Evolutionary conservation across 2,797 vertebrate genomes (phyloP).

Genomic region (Melanotaenia parkinsoni): DNA sequence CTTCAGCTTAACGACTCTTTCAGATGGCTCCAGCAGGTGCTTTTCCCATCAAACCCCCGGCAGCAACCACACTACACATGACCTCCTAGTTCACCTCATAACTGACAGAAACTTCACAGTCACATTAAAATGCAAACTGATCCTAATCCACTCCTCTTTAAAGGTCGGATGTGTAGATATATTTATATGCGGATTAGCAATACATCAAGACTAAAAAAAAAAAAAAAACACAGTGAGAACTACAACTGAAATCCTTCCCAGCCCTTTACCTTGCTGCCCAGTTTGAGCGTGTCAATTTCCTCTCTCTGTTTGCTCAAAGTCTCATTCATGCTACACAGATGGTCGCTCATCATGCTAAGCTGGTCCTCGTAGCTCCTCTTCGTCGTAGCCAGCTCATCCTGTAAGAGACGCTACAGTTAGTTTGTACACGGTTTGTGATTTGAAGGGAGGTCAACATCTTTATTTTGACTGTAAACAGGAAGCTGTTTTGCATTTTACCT

Average conservation of each 20-base stretch:
- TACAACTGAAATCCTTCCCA: neutral
- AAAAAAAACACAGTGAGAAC: slow-evolving; percentile 23
- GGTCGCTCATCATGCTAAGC: slow-evolving; percentile 99
- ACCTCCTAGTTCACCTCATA: slow-evolving; percentile 46
- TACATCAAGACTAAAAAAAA: slow-evolving; percentile 4
- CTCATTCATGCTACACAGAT: slow-evolving; percentile 98
- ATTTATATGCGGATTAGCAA: slow-evolving; percentile 10
- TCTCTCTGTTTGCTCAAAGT: slow-evolving; percentile 96
- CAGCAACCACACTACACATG: slow-evolving; percentile 24
- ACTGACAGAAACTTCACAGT: slow-evolving; percentile 54
- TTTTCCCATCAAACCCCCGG: slow-evolving; percentile 64
- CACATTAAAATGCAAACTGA: slow-evolving; percentile 38
- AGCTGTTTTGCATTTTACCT: slow-evolving; percentile 82
- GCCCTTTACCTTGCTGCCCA: slow-evolving; percentile 89
- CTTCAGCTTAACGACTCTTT: slow-evolving; percentile 63
- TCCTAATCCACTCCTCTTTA: slow-evolving; percentile 11
- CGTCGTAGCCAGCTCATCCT: slow-evolving; percentile 96
- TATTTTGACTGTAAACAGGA: neutral
- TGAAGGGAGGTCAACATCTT: neutral
- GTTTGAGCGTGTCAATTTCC: slow-evolving; percentile 96
- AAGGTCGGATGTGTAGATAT: neutral
- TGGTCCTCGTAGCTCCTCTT: slow-evolving; percentile 99
- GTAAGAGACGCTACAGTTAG: slow-evolving; percentile 16
- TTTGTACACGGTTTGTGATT: neutral
- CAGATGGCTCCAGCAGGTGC: slow-evolving; percentile 70